phyloP scores from a whole-genome alignment of 2,888 invertebrate genomes.

The Microctonus hyperodae region DNA sequence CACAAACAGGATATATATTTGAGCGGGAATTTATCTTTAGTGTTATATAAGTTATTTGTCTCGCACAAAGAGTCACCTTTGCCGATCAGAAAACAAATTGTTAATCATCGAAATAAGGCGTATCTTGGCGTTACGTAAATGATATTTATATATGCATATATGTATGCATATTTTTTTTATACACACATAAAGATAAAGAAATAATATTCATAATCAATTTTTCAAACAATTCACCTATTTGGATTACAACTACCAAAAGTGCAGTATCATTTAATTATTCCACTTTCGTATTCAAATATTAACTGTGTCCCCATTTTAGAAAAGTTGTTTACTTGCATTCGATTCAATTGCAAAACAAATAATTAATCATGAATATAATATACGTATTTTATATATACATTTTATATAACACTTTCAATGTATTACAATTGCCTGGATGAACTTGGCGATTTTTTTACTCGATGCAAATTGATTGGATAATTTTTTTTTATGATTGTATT shows the following conservation, averaged over 20 bases:
- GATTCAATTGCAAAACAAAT: constrained; percentile 15
- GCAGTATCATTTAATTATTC: not conserved
- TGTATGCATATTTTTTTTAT: constrained; percentile 20
- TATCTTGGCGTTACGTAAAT: constrained; percentile 58
- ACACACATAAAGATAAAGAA: not conserved
- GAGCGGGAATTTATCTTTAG: constrained; percentile 56
- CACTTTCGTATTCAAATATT: not conserved
- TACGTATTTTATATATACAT: constrained; percentile 7
- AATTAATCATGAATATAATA: constrained; percentile 14
- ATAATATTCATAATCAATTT: not conserved
- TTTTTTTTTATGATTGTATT: not conserved
- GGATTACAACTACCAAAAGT: not conserved
- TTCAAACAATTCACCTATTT: not conserved
- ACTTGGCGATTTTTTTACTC: constrained; percentile 2
- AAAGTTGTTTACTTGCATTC: not conserved
- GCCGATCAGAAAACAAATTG: constrained; percentile 62
- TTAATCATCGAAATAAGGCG: constrained; percentile 62
- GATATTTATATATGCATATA: constrained; percentile 29
- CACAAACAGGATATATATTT: constrained; percentile 35
- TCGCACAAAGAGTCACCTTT: constrained; percentile 61
- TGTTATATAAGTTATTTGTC: constrained; percentile 62
- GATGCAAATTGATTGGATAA: not conserved
- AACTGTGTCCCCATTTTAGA: not conserved
- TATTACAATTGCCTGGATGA: not conserved
- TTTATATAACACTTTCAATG: constrained; percentile 26